phyloP scores from a whole-genome alignment of 2,797 vertebrate species.

The Coccyzus lansbergi region DNA sequence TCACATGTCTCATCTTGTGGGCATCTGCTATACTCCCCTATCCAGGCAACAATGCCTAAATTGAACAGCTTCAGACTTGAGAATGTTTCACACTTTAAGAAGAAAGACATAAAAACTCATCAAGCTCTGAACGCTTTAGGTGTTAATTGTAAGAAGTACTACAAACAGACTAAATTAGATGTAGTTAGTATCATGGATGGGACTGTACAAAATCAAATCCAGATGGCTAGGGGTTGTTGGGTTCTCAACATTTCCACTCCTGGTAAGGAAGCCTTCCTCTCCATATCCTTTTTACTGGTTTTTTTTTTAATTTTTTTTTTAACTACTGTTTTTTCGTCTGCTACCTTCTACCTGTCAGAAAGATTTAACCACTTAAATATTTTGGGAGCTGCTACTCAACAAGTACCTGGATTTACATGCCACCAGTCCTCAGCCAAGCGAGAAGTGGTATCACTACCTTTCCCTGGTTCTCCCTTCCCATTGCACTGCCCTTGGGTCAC shows the following conservation, averaged over 20 bases:
- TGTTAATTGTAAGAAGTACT: not conserved
- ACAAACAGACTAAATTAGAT: not conserved
- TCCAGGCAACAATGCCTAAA: not conserved
- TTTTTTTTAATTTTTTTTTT: not conserved
- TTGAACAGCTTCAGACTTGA: not conserved
- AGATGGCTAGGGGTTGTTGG: not conserved
- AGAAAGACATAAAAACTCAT: not conserved
- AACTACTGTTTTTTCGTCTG: not conserved
- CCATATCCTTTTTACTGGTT: not conserved
- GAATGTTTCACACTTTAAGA: not conserved
- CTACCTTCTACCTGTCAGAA: not conserved
- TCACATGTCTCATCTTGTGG: accelerated
- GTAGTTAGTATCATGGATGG: not conserved
- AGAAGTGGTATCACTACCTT: not conserved
- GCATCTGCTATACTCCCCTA: not conserved
- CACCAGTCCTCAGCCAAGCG: not conserved
- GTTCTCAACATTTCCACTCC: not conserved
- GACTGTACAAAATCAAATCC: not conserved
- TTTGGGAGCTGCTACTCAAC: not conserved
- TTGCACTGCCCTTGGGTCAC: not conserved
- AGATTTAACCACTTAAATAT: not conserved
- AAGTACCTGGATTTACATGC: not conserved
- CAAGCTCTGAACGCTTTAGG: not conserved
- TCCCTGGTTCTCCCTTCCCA: not conserved
- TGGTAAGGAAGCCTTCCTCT: not conserved